Base-by-base conservation (phyloP, 2,113 vertebrate genomes). In the Saccopteryx bilineata region DNA sequence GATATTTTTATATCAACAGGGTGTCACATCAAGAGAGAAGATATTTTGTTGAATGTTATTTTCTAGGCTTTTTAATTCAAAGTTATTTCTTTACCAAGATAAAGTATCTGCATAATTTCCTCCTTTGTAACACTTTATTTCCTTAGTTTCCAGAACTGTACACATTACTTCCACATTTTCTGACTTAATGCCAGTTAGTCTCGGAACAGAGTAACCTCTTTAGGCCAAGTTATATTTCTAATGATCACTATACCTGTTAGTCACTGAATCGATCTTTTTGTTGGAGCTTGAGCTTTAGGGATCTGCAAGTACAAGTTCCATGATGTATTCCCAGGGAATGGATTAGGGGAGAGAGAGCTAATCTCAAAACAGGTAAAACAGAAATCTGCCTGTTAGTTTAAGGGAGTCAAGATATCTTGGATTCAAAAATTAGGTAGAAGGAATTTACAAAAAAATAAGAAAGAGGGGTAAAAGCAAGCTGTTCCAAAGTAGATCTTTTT, bases 61-160 rank as follows among this genome's bases (percentile, higher is more conserved):
- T 91, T 82, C 78, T 23, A 63, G 24, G 33, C 26, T 82, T 93
- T 71, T 28, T 75, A 82, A 66, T 31, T 63, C 54, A 9, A 85
- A 19, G 33, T 7, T 81, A 9, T 85, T 28, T 83, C 46, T 68
- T 15, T 56, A 72, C 17, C 46, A 91, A 86, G 54, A 71, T 54
- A 87, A 90, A 84, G 13, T 46, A 52, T 61, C 7, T 66, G 7
- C 18, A 83, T 50, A 31, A 39, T 76, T 71, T 90, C 15, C 69
- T 78, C n/a, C 33, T 80, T 61, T 39, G n/a, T 60, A 95, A 95
- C 39, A 60, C 23, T 80, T 84, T n/a, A 65, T 56, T 83, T 66
- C 18, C 24, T 71, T 75, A 21, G 28, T 13, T 84, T 76, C 19
- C 7, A 83, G 58, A 12, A 83, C 9, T 21, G 4, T 56, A 83